A percentile compares a stretch with the other conserved stretches of the same genome.
Conservation (phyloP, 2,888 invertebrate genomes). For the Holacanthella duospinosa region DNA sequence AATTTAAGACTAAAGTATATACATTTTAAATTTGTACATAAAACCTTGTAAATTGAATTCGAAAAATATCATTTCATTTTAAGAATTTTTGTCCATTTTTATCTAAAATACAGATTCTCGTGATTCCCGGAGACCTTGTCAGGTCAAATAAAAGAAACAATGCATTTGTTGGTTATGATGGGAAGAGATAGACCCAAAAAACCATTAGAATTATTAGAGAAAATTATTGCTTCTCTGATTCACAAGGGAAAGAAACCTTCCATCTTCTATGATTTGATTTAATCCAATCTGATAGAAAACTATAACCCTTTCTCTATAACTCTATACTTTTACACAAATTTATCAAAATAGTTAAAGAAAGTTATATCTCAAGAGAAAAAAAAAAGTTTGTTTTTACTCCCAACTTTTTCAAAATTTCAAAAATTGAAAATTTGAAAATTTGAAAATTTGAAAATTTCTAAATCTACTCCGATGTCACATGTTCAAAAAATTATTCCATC, state of each 20-base stretch:
- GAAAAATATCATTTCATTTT: too few species aligned
- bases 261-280: background rate
- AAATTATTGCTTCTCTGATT: conserved; percentile 4
- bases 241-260: background rate
- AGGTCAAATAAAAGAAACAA: conserved; percentile 15
- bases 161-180: conserved; percentile 2
- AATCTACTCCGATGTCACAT: too few species aligned
- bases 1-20: too few species aligned
- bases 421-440: too few species aligned
- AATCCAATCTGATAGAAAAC: background rate
- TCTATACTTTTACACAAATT: background rate
- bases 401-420: too few species aligned
- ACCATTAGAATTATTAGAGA: conserved; percentile 26
- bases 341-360: background rate
- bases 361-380: too few species aligned
- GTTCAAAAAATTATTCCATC: too few species aligned
- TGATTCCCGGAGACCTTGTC: conserved; percentile 35
- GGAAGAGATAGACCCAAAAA: conserved; percentile 2
- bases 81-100: too few species aligned
- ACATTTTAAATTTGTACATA: too few species aligned
- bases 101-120: conserved; percentile 3
- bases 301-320: background rate
- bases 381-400: too few species aligned
- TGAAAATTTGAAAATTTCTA: too few species aligned
- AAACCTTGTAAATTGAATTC: too few species aligned